Conservation (phyloP, 2,888 invertebrate species). For the Liopterus haemorrhoidalis region DNA sequence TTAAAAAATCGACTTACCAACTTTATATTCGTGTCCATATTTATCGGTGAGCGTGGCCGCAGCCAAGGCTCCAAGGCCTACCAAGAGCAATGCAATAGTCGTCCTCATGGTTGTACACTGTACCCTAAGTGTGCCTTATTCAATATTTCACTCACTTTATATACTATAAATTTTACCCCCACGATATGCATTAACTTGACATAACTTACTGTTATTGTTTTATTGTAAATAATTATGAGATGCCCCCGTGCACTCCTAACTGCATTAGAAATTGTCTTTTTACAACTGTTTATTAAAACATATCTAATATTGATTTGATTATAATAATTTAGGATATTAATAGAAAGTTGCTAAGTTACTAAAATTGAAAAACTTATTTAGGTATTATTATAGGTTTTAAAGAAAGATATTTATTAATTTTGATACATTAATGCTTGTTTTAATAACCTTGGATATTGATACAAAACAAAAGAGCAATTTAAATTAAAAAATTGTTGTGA, state of each 20-base stretch:
- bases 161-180: conserved; percentile 20
- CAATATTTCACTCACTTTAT: conserved; percentile 14
- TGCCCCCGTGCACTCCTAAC: too few relatives aligned
- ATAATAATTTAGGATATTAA: not conserved
- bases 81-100: conserved; percentile 29
- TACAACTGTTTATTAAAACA: too few relatives aligned
- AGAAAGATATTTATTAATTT: too few relatives aligned
- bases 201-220: not conserved
- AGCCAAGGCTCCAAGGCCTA: conserved; percentile 33
- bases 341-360: not conserved
- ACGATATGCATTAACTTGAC: not conserved
- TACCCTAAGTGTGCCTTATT: conserved; percentile 19
- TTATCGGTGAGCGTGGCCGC: conserved; percentile 44
- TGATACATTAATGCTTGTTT: too few relatives aligned
- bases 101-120: conserved; percentile 29
- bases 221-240: not conserved
- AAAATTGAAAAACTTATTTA: not conserved
- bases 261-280: too few relatives aligned
- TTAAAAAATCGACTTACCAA: conserved; percentile 41
- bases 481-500: too few relatives aligned
- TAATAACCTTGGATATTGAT: too few relatives aligned
- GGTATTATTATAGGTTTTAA: not conserved
- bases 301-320: too few relatives aligned
- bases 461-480: too few relatives aligned
- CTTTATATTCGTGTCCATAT: conserved; percentile 38